phyloP scores from a whole-genome alignment of 1,140 invertebrate genomes.

The Onthophagus taurus region DNA sequence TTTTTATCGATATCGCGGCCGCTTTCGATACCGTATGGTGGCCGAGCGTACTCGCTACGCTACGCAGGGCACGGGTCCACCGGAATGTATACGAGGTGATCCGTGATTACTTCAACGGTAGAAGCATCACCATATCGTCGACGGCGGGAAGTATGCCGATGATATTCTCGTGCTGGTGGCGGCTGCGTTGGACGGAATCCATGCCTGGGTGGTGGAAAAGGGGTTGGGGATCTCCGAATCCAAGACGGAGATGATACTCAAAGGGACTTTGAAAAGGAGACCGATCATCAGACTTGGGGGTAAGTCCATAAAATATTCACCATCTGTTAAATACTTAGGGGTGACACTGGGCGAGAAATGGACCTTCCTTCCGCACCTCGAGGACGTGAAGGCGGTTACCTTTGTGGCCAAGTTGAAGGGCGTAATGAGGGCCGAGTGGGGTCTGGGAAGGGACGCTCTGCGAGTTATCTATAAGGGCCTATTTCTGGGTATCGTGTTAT shows the following conservation, averaged over 20 bases:
- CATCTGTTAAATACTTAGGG: slow-evolving; percentile 17
- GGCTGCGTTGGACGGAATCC: too few species aligned
- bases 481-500: slow-evolving; percentile 20
- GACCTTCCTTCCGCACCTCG: slow-evolving; percentile 9
- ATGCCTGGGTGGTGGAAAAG: background rate
- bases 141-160: too few species aligned
- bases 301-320: background rate
- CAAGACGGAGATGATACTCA: background rate
- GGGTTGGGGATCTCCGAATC: background rate
- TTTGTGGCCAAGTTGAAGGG: slow-evolving; percentile 14
- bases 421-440: slow-evolving; percentile 21
- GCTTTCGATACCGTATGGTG: too few species aligned
- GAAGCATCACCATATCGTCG: too few species aligned
- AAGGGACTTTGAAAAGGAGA: background rate
- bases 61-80: too few species aligned
- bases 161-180: too few species aligned
- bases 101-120: too few species aligned
- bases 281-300: slow-evolving; percentile 1
- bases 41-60: too few species aligned
- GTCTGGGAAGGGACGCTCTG: slow-evolving; percentile 17
- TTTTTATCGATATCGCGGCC: too few species aligned
- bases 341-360: slow-evolving; percentile 10
- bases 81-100: too few species aligned
- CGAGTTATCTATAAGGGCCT: slow-evolving; percentile 22
- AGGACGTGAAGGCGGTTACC: slow-evolving; percentile 6